These are phyloP conservation scores for Calidris pygmaea DNA, from an alignment of 2,113 vertebrate species.

Conservation along the genomic window DNA sequence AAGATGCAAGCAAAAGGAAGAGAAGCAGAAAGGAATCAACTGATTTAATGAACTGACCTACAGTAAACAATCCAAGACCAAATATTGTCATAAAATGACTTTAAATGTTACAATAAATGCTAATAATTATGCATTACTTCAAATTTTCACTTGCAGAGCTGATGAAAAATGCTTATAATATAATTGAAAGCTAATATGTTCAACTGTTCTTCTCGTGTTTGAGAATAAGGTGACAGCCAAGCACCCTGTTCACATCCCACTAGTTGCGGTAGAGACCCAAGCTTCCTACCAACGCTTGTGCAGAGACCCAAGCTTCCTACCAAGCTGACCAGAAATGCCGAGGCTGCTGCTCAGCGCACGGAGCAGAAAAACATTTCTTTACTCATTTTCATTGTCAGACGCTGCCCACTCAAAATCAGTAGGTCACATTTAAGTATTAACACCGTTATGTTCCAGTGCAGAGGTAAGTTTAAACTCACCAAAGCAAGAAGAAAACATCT, in stretches of 20 bases:
- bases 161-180: background rate
- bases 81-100: background rate
- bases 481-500: background rate
- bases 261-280: background rate
- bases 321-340: background rate
- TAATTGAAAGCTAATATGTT: background rate
- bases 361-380: background rate
- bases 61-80: background rate
- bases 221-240: conserved; percentile 24
- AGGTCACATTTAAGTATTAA: background rate
- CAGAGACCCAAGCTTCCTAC: background rate
- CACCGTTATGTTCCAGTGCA: background rate
- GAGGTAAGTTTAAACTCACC: background rate
- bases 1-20: background rate
- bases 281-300: background rate
- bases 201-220: background rate
- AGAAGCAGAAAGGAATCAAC: background rate
- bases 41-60: background rate
- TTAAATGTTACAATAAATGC: background rate
- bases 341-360: background rate
- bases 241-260: background rate
- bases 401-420: background rate
- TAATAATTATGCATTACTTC: background rate
- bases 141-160: background rate
- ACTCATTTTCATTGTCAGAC: background rate